Base-by-base conservation (phyloP, 2,888 invertebrate species). In the Diplolepis rosae region DNA sequence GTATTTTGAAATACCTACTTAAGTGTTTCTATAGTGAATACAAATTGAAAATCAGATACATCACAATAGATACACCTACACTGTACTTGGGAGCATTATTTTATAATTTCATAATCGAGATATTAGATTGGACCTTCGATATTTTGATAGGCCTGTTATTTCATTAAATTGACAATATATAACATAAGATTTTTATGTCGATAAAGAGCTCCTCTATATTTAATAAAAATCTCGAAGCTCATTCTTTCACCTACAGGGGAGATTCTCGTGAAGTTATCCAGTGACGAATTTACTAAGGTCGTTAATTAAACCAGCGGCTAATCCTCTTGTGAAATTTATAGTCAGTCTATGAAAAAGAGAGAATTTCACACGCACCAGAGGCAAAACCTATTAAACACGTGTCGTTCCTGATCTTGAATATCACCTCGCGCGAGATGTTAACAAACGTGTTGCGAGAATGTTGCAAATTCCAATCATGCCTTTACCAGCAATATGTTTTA, bases 261-360 rank as follows among this genome's bases (percentile, higher is more conserved):
- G 56, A 18, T 35, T 22, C 56, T 61, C 39, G n/a, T 22, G 13
- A 39, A 54, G 61, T 35, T 39, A 61, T 61, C 61, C 61, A 32
- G 56, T 61, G 35, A 61, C 61, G 61, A 61, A 35, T 61, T 56
- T 35, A 35, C 61, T 61, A 61, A 35, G 35, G n/a, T 39, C 61
- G 35, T 39, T 61, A 61, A 61, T 61, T 61, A 61, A 61, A 61
- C 35, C 61, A 61, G 35, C 18, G 13, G 39, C 61, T 61, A 61
- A 61, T 61, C 39, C 61, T 6, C 22, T 22, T n/a, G 39, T 35
- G n/a, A 45, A 61, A 61, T 61, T 61, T 61, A 61, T 61, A 22
- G 35, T 6, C 28, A 7, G 9, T 7, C 30, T 61, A 39, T 27
- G 35, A 61, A 39, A 61, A 56, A 61, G 24, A 24, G 39, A 61